Base-by-base conservation (phyloP, 2,888 invertebrate species). In the Drosophila longiperda region DNA sequence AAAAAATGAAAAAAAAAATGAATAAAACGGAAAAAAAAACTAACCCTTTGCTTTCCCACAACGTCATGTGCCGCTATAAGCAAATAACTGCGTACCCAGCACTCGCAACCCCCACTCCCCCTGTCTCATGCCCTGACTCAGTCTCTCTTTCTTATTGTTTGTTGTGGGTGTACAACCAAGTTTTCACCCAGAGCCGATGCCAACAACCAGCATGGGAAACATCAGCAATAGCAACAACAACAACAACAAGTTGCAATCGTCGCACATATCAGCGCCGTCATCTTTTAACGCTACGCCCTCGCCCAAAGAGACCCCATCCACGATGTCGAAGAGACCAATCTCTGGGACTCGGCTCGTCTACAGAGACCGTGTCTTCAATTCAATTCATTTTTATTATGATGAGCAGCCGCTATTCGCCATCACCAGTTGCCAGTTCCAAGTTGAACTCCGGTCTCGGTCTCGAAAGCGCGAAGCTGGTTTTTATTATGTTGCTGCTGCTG, bases 331-430 rank as follows among this genome's bases (percentile, higher is more conserved):
- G 58, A 32, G 55, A 40, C 40, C 52, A 50, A 62, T 57, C 64
- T 54, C 60, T 40, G 59, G 64, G n/a, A 32, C 65, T 50, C 63
- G 57, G 54, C 48, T 17, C 36, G 36, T 61, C 62, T 36, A 50
- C 66, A 57, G 52, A 45, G 60, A 32, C 54, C 73, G 70, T 81
- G 70, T 81, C 83, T 82, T 81, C 73, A 78, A 89, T 85, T 89
- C 88, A 85, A 85, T 87, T 86, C 90, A 81, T 81, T 86, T 86
- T 90, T 86, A 90, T 86, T 90, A 86, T 86, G 90, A 86, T 86
- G 86, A 88, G 89, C 81, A 75, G 80, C 69, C 69, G 78, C 72
- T 75, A 70, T 63, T 70, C 59, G 54, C 50, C 59, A n/a, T 66
- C 54, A 38, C 54, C 66, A 20, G 20, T 20, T 53, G 57, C 53